Conservation (phyloP, 2,888 invertebrate species). For the Eupelmus urozonus region DNA sequence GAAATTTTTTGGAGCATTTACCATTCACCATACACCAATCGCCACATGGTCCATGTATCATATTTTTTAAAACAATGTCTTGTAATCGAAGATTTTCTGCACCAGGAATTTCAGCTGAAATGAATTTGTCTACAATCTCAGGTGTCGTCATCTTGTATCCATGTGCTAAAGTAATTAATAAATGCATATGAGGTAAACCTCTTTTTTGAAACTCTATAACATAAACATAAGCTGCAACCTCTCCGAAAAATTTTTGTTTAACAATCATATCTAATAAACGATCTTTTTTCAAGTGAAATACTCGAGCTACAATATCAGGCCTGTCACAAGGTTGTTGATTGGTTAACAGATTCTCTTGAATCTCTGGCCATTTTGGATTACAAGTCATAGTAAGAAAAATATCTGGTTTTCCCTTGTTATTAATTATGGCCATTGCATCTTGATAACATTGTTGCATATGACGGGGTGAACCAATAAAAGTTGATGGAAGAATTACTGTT, state of each 20-base stretch:
- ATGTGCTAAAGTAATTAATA: conserved; percentile 1
- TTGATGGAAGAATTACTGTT: conserved; percentile 4
- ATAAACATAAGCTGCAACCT: not conserved
- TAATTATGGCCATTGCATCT: not conserved
- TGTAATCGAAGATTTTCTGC: not conserved
- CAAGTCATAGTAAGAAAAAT: not conserved
- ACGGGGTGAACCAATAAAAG: conserved; percentile 3
- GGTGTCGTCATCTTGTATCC: not conserved
- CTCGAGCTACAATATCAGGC: not conserved
- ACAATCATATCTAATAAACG: not conserved
- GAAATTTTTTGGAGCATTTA: conserved; percentile 67
- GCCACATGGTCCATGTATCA: conserved; percentile 73
- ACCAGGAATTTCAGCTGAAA: conserved; percentile 11
- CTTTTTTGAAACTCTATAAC: conserved; percentile 5
- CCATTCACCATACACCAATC: conserved; percentile 61
- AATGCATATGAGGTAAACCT: conserved; percentile 4
- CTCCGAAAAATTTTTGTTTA: not conserved
- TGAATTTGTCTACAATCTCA: not conserved
- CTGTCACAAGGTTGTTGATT: not conserved
- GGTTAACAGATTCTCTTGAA: not conserved
- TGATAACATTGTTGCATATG: conserved; percentile 12
- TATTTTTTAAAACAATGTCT: conserved; percentile 66
- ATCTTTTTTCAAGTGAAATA: conserved; percentile 2
- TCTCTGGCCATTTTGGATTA: not conserved
- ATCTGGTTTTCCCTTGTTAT: not conserved